Base-by-base conservation (phyloP, 1,140 invertebrate species). In the Mesaphorura yosii region DNA sequence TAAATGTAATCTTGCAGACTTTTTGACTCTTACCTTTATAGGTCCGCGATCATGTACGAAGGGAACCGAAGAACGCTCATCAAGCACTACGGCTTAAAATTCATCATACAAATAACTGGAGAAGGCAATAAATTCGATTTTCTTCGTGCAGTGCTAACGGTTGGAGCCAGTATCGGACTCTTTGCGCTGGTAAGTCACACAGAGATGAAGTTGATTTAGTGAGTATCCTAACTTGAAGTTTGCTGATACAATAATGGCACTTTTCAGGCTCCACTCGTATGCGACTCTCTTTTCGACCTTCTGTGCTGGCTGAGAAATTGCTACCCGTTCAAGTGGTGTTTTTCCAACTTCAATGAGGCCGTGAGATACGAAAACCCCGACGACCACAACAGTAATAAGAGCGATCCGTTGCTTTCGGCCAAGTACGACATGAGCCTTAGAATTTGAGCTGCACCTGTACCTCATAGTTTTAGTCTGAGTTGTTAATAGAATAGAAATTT, bases 71-170 rank as follows among this genome's bases (percentile, higher is more conserved):
- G 53, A 31, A 55, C 40, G 2, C 58, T 77, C 27, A 68, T 68
- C 37, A 76, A 77, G 66, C 68, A 72, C 0, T 77, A 68, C 63
- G 76, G 76, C 2, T 67, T 78, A 31, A 69, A 69, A 34, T 75
- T 76, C 62, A 59, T 75, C 10, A 60, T 78, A 26, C 65, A 67
- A 40, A 70, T 77, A 2, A 64, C 70, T 29, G 76, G 75, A 3
- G 57, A 62, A 31, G 75, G 68, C 12, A 71, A 73, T 42, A 72
- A 72, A 53, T 76, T 77, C 59, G 68, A 66, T 57, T 52, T 72
- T 27, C 62, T 75, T 19, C 72, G 73, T 27, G 61, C 76, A 2
- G 45, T 74, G 4, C 52, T 73, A 5, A 75, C 75, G 51, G 61
- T 77, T 59, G 75, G 74, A 48, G 73, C 73, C 62, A 73, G 74